Conservation (phyloP, 2,888 invertebrate genomes). For the Thelaira solivaga region DNA sequence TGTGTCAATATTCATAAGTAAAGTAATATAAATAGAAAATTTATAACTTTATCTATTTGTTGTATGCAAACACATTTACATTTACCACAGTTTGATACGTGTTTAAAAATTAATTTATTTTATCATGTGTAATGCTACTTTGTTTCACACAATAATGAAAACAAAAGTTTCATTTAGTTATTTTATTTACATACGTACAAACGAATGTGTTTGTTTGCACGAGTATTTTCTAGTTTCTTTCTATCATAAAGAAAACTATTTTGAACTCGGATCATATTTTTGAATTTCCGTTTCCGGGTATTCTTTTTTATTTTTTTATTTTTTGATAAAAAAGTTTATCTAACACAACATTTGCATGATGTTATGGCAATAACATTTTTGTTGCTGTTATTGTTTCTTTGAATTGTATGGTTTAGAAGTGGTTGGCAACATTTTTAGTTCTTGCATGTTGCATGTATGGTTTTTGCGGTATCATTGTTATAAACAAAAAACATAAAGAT, state of each 20-base stretch:
- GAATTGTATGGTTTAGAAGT: conserved; percentile 15
- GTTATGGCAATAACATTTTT: conserved; percentile 30
- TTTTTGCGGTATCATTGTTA: conserved; percentile 40
- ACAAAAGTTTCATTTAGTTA: conserved; percentile 30
- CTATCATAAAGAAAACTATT: conserved; percentile 33
- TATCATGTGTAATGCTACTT: conserved; percentile 7
- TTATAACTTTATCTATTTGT: conserved; percentile 41
- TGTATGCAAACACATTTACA: not conserved
- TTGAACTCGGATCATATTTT: conserved; percentile 35
- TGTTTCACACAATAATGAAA: conserved; percentile 28
- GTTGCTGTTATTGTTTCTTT: conserved; percentile 1
- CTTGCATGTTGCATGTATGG: conserved; percentile 34
- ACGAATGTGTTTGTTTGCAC: too few relatives aligned
- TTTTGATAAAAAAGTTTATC: conserved; percentile 44
- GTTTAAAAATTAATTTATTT: conserved; percentile 35
- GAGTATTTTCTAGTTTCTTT: too few relatives aligned
- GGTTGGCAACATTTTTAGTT: conserved; percentile 32
- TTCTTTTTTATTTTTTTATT: too few relatives aligned
- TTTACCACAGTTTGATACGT: conserved; percentile 11
- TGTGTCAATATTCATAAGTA: conserved; percentile 31
- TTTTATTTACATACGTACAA: too few relatives aligned
- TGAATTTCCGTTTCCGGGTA: conserved; percentile 52
- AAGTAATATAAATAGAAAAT: conserved; percentile 39
- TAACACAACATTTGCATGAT: conserved; percentile 49
- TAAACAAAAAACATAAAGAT: not conserved